phyloP scores from a whole-genome alignment of 2,797 vertebrate species.

The Malacoraja senta region DNA sequence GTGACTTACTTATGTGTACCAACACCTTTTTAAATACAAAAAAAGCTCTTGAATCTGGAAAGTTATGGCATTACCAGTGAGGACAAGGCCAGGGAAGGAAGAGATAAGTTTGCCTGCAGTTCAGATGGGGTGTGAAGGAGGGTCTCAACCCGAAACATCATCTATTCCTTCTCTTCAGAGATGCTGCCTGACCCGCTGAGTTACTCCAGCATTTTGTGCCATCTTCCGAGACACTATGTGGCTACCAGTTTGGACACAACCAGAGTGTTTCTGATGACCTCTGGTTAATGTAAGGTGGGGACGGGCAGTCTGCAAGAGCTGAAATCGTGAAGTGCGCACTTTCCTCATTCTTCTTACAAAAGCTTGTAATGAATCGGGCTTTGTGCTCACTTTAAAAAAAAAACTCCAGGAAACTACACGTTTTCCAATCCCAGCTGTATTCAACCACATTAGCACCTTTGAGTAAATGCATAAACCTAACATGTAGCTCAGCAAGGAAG shows the following conservation, averaged over 20 bases:
- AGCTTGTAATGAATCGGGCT: background rate
- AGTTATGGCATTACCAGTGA: too few species aligned
- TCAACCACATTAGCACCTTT: conserved; percentile 23
- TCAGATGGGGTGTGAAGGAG: too few species aligned
- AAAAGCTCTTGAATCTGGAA: too few species aligned
- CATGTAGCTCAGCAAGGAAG: background rate
- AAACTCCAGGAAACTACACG: background rate
- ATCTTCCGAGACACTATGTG: too few species aligned
- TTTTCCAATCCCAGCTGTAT: background rate
- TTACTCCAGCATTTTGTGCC: too few species aligned
- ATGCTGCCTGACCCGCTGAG: too few species aligned
- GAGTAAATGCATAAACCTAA: background rate
- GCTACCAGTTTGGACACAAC: background rate
- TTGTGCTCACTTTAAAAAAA: background rate
- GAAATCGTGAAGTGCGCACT: background rate
- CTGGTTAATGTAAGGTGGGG: background rate
- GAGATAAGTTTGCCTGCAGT: too few species aligned
- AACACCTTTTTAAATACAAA: too few species aligned
- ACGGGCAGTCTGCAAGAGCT: background rate
- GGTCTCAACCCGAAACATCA: too few species aligned
- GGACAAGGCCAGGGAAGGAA: background rate
- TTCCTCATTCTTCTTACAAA: background rate
- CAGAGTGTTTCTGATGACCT: background rate
- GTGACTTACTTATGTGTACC: too few species aligned
- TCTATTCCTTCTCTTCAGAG: too few species aligned